Conservation (phyloP, 2,797 vertebrate genomes). For the Sebastes kiyomatsui region DNA sequence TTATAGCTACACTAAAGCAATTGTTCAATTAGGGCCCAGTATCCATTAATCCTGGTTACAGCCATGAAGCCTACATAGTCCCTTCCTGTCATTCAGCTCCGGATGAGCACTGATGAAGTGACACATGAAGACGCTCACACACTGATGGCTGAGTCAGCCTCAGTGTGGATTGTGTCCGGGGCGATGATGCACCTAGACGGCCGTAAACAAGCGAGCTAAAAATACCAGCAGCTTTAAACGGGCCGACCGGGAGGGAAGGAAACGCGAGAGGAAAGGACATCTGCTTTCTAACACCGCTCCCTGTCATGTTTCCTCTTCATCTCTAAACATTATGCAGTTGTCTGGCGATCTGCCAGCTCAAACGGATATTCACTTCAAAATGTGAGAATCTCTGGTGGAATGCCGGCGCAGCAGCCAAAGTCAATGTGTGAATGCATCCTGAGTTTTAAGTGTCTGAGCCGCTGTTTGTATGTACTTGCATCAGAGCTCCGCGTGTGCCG, state of each 20-base stretch:
- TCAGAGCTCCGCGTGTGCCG: conserved; percentile 4
- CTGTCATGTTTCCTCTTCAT: conserved; percentile 67
- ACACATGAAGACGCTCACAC: background rate
- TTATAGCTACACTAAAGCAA: background rate
- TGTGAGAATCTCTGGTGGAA: conserved; percentile 35
- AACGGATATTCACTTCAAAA: conserved; percentile 55
- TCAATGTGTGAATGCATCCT: conserved; percentile 16
- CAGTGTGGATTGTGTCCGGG: conserved; percentile 43
- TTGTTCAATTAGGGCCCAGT: no score
- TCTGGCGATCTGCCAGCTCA: conserved; percentile 57
- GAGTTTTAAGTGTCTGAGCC: conserved; percentile 18
- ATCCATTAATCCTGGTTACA: background rate
- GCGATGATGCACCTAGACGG: conserved; percentile 32
- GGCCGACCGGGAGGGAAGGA: conserved; percentile 1
- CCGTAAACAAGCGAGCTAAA: conserved; percentile 56
- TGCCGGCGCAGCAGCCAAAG: conserved; percentile 6
- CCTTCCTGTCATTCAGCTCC: background rate
- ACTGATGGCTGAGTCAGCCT: conserved; percentile 7
- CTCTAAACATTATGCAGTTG: conserved; percentile 60
- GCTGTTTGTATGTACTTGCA: conserved; percentile 32
- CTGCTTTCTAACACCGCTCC: conserved; percentile 44
- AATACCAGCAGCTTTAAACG: conserved; percentile 53
- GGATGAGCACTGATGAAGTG: conserved; percentile 17
- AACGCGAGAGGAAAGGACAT: conserved; percentile 27
- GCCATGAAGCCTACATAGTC: background rate